Evolutionary conservation across 2,797 vertebrate genomes (phyloP).

Genomic region (Eospalax fontanierii): DNA sequence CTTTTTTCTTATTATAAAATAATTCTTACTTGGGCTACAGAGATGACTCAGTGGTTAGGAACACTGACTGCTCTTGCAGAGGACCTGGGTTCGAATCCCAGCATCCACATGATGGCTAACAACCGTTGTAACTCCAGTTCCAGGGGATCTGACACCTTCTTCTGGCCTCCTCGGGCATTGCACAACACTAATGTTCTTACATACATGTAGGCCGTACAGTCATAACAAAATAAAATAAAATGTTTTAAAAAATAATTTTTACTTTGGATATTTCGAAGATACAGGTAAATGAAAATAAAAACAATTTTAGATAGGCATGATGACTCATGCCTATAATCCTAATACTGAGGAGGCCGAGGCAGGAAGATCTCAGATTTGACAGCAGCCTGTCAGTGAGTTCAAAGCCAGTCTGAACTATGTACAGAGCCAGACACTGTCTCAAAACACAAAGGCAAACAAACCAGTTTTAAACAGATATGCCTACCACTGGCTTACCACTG

Average conservation of each 20-base stretch:
- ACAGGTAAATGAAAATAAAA: not conserved
- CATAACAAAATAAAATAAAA: no score
- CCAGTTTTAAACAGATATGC: not conserved
- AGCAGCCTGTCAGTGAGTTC: not conserved
- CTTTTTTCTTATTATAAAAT: not conserved
- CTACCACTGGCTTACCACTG: not conserved
- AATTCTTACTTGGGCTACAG: not conserved
- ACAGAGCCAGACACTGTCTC: not conserved
- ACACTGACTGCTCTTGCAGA: no score
- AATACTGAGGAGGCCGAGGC: not conserved
- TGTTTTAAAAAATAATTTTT: not conserved
- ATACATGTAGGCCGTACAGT: no score
- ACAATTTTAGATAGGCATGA: not conserved
- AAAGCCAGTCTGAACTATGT: not conserved
- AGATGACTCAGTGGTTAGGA: no score
- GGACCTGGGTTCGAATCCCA: no score
- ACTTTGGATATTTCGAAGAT: not conserved
- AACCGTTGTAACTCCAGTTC: no score
- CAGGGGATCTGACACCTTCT: no score
- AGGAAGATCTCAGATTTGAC: not conserved
- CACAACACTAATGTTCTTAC: no score
- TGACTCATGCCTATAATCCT: not conserved
- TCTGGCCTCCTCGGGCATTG: no score
- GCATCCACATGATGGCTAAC: no score
- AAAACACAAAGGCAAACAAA: not conserved